phyloP scores from a whole-genome alignment of 2,888 invertebrate species.

The Andricus quercusramuli region DNA sequence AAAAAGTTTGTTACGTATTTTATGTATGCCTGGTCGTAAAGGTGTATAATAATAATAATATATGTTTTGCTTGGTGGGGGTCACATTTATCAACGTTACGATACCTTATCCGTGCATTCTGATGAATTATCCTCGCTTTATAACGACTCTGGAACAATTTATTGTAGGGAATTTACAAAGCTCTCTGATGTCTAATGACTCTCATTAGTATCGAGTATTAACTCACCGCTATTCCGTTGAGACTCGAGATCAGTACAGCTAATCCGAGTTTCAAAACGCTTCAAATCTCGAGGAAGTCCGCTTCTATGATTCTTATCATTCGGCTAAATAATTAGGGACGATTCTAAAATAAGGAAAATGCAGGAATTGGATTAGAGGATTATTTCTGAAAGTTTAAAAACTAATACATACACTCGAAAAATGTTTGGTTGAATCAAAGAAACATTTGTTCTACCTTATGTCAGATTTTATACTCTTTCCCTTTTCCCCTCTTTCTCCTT shows the following conservation, averaged over 20 bases:
- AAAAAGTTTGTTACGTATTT: too few relatives aligned
- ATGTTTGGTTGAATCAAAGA: too few relatives aligned
- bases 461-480: too few relatives aligned
- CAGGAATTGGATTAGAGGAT: too few relatives aligned
- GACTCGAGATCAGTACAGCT: not conserved
- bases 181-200: slow-evolving; percentile 51
- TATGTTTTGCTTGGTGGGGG: not conserved
- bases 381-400: too few relatives aligned
- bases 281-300: not conserved
- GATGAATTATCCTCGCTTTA: slow-evolving; percentile 20
- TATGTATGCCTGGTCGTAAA: too few relatives aligned
- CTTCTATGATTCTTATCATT: slow-evolving; percentile 14
- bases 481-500: too few relatives aligned
- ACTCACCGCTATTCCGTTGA: slow-evolving; percentile 46
- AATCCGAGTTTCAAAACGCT: slow-evolving; percentile 15
- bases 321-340: not conserved
- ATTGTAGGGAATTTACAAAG: slow-evolving; percentile 43
- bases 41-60: not conserved
- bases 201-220: slow-evolving; percentile 56
- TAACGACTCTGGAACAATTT: slow-evolving; percentile 21
- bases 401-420: too few relatives aligned
- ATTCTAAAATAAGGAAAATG: too few relatives aligned
- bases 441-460: too few relatives aligned
- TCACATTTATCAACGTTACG: not conserved
- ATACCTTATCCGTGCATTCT: slow-evolving; percentile 18